phyloP scores from a whole-genome alignment of 2,888 invertebrate genomes.

The Rhagonycha fulva region DNA sequence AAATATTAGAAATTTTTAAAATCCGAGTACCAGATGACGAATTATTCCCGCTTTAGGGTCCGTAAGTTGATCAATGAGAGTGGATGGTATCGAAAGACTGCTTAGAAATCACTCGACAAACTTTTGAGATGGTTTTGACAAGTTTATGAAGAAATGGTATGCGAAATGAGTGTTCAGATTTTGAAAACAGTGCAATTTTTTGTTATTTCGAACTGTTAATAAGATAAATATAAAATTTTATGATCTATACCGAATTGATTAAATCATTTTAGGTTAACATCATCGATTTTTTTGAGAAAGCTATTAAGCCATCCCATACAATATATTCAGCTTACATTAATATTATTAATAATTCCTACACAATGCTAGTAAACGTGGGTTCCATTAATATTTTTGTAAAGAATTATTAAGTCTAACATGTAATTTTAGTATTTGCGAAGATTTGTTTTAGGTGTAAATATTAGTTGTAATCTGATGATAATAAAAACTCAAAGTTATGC shows the following conservation, averaged over 20 bases:
- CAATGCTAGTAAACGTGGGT: constrained; percentile 3
- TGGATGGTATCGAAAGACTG: no score
- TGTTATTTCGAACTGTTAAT: no score
- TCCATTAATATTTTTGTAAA: constrained; percentile 5
- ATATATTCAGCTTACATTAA: neutral
- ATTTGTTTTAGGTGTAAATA: constrained; percentile 18
- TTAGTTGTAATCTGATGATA: constrained; percentile 7
- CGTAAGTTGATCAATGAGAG: no score
- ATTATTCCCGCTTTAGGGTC: no score
- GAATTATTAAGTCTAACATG: constrained; percentile 10
- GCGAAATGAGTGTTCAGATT: no score
- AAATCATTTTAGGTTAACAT: neutral
- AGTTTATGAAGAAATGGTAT: no score
- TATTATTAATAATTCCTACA: neutral
- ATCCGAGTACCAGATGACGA: no score
- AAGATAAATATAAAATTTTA: no score
- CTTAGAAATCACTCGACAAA: no score
- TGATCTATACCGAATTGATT: neutral
- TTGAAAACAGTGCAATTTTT: no score
- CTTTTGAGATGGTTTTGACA: no score
- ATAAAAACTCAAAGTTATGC: constrained; percentile 19
- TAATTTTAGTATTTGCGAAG: constrained; percentile 11
- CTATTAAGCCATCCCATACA: neutral
- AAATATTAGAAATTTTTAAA: no score
- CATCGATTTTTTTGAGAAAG: neutral